Percentiles rank a stretch among this genome's conserved stretches.
phyloP scores from a whole-genome alignment of 1,140 invertebrate genomes.

The Solenopsis fugax region DNA sequence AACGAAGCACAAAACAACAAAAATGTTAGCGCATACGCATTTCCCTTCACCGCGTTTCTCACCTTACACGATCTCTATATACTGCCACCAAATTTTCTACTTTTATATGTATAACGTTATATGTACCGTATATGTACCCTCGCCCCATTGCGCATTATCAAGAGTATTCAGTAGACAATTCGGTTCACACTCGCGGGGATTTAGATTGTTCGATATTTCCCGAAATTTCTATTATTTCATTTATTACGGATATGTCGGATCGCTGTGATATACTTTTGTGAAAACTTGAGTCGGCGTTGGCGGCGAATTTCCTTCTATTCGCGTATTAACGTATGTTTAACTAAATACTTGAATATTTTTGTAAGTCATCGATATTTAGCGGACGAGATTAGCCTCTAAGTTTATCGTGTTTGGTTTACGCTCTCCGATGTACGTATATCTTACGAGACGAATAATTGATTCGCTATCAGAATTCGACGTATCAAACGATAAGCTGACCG shows the following conservation, averaged over 20 bases:
- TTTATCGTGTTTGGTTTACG: conserved; percentile 38
- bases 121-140: conserved; percentile 68
- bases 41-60: conserved; percentile 73
- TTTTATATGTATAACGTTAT: conserved; percentile 81
- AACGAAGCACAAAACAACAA: conserved; percentile 59
- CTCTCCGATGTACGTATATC: conserved; percentile 27
- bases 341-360: conserved; percentile 55
- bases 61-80: conserved; percentile 73
- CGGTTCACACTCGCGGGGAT: conserved; percentile 56
- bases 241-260: conserved; percentile 51
- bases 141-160: conserved; percentile 77
- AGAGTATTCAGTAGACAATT: conserved; percentile 53
- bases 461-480: not conserved
- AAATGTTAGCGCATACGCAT: conserved; percentile 57
- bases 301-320: conserved; percentile 43
- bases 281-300: conserved; percentile 30
- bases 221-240: conserved; percentile 39
- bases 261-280: conserved; percentile 60
- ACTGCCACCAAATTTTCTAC: conserved; percentile 85
- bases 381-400: conserved; percentile 48
- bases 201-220: conserved; percentile 51
- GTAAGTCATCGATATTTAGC: conserved; percentile 55
- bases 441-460: conserved; percentile 34
- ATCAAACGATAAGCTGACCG: conserved; percentile 13
- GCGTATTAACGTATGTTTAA: conserved; percentile 36